phyloP scores from a whole-genome alignment of 1,140 invertebrate species.

The Megalopta genalis region DNA sequence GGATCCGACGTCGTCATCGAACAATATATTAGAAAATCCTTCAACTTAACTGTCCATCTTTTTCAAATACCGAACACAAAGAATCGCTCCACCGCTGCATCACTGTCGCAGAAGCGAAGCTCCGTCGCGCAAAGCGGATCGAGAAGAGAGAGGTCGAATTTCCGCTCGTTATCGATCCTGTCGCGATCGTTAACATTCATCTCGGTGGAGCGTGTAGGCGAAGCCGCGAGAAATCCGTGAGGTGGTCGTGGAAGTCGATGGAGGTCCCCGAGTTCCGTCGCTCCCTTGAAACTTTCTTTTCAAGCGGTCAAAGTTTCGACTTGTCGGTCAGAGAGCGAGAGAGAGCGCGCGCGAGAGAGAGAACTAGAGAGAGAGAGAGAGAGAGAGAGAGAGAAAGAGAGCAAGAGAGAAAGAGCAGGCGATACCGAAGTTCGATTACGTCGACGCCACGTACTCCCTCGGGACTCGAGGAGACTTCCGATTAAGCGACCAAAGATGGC shows the following conservation, averaged over 20 bases:
- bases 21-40: no score
- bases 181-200: constrained; percentile 24
- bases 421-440: constrained; percentile 51
- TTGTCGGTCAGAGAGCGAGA: constrained; percentile 34
- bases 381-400: background rate
- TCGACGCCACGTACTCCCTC: constrained; percentile 56
- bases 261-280: constrained; percentile 16
- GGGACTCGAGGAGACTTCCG: constrained; percentile 57
- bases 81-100: no score
- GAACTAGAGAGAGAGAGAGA: no score
- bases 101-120: no score
- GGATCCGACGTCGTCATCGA: no score
- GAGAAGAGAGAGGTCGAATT: background rate
- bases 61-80: no score
- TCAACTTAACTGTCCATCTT: no score
- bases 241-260: constrained; percentile 1
- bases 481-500: constrained; percentile 69
- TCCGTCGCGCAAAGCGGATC: no score
- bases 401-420: background rate
- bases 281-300: constrained; percentile 41
- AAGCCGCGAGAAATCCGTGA: constrained; percentile 6
- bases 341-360: no score
- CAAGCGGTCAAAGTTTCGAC: constrained; percentile 38
- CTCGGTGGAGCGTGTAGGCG: background rate
- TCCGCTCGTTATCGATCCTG: background rate